Percentiles rank a stretch among this genome's conserved stretches.
phyloP scores from a whole-genome alignment of 1,140 invertebrate genomes.

The Aphelenchoides fujianensis region DNA sequence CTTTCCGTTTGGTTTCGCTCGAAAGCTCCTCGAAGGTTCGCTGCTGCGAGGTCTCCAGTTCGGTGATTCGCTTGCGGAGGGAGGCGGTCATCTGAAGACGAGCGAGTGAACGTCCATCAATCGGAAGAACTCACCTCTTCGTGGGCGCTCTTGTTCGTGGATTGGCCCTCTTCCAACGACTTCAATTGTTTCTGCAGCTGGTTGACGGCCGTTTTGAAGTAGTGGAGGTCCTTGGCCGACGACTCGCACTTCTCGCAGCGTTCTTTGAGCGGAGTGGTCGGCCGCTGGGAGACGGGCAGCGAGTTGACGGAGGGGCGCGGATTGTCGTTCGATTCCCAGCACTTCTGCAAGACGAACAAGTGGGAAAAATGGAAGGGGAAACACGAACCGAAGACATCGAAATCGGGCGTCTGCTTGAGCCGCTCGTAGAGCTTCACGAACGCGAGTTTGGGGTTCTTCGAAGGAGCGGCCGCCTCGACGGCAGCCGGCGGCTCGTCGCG shows the following conservation, averaged over 20 bases:
- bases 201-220: slow-evolving; percentile 40
- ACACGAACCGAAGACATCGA: slow-evolving; percentile 12
- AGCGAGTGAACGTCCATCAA: slow-evolving; percentile 3
- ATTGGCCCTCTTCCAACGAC: slow-evolving; percentile 36
- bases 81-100: slow-evolving; percentile 30
- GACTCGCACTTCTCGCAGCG: slow-evolving; percentile 29
- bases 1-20: slow-evolving; percentile 39
- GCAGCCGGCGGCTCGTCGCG: no score
- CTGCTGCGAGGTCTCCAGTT: slow-evolving; percentile 42
- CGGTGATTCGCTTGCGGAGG: slow-evolving; percentile 44
- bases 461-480: neutral
- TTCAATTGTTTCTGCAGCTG: slow-evolving; percentile 44
- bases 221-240: slow-evolving; percentile 31
- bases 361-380: no score
- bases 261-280: slow-evolving; percentile 7
- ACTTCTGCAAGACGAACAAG: slow-evolving; percentile 14
- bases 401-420: slow-evolving; percentile 1
- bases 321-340: slow-evolving; percentile 26
- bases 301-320: neutral
- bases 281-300: neutral
- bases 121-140: slow-evolving; percentile 35
- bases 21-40: slow-evolving; percentile 35
- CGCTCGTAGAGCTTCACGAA: slow-evolving; percentile 18
- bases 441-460: slow-evolving; percentile 11
- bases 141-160: slow-evolving; percentile 35